These are phyloP conservation scores for Phortica magna DNA, from an alignment of 2,888 invertebrate genomes.

Conservation along the genomic window DNA sequence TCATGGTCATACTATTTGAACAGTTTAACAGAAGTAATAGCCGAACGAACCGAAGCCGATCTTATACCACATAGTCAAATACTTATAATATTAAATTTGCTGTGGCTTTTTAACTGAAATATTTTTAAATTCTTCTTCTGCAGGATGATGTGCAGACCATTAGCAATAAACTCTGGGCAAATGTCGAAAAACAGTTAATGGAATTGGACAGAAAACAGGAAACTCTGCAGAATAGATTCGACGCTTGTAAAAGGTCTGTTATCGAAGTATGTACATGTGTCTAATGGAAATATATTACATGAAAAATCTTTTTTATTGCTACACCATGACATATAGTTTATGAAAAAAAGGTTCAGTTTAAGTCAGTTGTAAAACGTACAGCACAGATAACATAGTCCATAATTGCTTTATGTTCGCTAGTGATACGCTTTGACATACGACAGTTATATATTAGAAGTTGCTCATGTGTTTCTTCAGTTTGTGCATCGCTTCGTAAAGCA, in stretches of 20 bases:
- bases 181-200: constrained; percentile 11
- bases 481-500: too few species aligned
- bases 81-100: not conserved
- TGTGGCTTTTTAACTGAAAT: not conserved
- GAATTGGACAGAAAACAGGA: not conserved
- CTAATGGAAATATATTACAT: not conserved
- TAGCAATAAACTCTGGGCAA: constrained; percentile 3
- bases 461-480: too few species aligned
- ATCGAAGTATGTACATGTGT: not conserved
- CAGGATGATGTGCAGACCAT: not conserved
- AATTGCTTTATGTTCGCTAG: too few species aligned
- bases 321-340: too few species aligned
- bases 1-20: constrained; percentile 1
- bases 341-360: too few species aligned
- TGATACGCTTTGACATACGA: too few species aligned
- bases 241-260: constrained; percentile 1
- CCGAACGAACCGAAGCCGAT: not conserved
- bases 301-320: too few species aligned
- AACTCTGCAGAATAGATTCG: not conserved
- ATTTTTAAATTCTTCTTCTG: not conserved
- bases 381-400: too few species aligned
- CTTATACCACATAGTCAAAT: too few species aligned
- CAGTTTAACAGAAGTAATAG: constrained; percentile 5
- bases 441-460: too few species aligned
- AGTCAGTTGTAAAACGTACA: too few species aligned